Evolutionary conservation across 1,140 invertebrate genomes (phyloP).

Genomic region (Sweltsa coloradensis): DNA sequence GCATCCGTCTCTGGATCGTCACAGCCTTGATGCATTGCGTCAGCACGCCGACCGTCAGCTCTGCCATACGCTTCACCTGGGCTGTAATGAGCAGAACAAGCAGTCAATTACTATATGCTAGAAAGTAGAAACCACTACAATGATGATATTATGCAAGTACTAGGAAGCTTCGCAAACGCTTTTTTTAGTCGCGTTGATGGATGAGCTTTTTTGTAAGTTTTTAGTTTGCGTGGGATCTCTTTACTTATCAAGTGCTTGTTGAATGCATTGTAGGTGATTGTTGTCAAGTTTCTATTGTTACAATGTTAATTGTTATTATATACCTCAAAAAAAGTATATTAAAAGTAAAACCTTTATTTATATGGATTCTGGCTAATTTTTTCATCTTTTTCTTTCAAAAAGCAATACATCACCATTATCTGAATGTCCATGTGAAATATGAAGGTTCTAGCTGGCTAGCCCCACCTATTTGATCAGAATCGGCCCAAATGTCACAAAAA

Average conservation of each 20-base stretch:
- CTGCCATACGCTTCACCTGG: constrained; percentile 58
- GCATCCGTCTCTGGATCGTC: constrained; percentile 36
- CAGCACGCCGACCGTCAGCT: constrained; percentile 56
- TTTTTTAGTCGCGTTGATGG: neutral
- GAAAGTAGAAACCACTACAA: neutral
- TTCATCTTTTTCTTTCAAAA: no score
- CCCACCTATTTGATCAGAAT: no score
- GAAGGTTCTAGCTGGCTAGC: no score
- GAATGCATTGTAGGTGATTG: no score
- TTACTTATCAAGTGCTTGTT: neutral
- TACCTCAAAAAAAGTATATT: no score
- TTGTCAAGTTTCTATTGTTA: no score
- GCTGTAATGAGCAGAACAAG: constrained; percentile 42
- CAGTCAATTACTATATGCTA: constrained; percentile 22
- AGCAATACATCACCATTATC: no score
- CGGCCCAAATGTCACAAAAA: no score
- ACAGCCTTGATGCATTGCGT: constrained; percentile 67
- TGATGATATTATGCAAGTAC: neutral
- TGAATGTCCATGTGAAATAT: no score
- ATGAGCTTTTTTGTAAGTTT: neutral
- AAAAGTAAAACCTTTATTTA: no score
- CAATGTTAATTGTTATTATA: no score
- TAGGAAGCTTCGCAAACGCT: neutral
- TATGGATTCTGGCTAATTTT: no score
- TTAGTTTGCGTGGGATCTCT: neutral